phyloP scores from a whole-genome alignment of 2,113 vertebrate species.

The Mungos mungo region DNA sequence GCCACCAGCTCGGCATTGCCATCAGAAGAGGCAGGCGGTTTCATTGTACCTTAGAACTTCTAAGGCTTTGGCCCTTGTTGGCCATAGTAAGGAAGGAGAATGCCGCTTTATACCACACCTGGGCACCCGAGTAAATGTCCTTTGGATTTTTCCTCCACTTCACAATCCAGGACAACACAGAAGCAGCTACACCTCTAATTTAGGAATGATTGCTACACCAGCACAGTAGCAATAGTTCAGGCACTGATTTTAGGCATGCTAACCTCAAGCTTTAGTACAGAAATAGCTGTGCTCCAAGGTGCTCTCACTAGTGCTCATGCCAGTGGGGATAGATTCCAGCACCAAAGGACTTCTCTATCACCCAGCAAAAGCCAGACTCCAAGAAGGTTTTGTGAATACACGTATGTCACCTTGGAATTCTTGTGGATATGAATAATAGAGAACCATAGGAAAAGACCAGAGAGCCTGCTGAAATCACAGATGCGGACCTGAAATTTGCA shows the following conservation, averaged over 20 bases:
- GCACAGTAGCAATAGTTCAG: too few relatives aligned
- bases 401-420: not conserved
- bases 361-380: not conserved
- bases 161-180: not conserved
- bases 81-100: not conserved
- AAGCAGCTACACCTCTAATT: not conserved
- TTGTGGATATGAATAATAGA: not conserved
- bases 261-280: not conserved
- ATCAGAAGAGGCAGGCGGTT: not conserved
- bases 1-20: not conserved
- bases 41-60: not conserved
- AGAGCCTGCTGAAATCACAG: not conserved
- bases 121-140: not conserved
- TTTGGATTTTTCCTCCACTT: not conserved
- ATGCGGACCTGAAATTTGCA: not conserved
- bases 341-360: not conserved
- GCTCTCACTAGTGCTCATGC: not conserved
- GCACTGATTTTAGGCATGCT: not conserved
- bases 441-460: not conserved
- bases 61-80: not conserved
- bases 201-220: too few relatives aligned
- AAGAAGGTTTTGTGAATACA: not conserved
- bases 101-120: not conserved
- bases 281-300: rapidly evolving
- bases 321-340: too few relatives aligned